Base-by-base conservation (phyloP, 2,888 invertebrate species). In the Neria commutata region DNA sequence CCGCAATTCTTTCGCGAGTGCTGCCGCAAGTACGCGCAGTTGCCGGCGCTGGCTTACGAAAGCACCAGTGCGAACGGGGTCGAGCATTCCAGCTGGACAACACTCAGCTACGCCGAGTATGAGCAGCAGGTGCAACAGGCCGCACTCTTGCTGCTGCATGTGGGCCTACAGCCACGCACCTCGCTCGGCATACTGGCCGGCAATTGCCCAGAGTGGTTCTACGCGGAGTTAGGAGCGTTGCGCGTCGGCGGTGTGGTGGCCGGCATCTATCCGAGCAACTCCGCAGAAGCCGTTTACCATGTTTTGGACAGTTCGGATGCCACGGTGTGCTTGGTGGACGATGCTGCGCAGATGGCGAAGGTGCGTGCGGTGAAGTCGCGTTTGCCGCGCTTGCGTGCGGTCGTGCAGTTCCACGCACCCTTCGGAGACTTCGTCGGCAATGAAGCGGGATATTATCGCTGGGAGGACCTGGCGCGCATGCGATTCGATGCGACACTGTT, bases 171-270 rank as follows among this genome's bases (percentile, higher is more conserved):
- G 78, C 84, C 89, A 57, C 86, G 87, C 73, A 89, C 91, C 76
- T 88, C 91, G 1, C 92, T 96, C 17, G 90, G 92, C 66, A 91
- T 96, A 66, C 83, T 96, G 54, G 94, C 95, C 2, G 94, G 92
- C 78, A 95, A 95, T 81, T 88, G 91, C 33, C 91, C 93, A n/a
- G 89, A 95, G 83, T 96, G 96, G 96, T 91, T 92, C 75, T 85
- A 93, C 58, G 85, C 93, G 0, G 89, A 94, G 75, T 75, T 95
- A 49, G 95, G 88, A 1, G 90, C 93, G 1, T 90, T 95, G 70
- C 91, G 91, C 77, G 94, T 94, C 60, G 95, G 95, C 58, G 94
- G 92, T 46, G 87, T 91, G 62, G 89, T 91, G 2, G 89, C 89
- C 25, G 95, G 95, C 56, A 91, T 96, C 73, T 96, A 96, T 83